Percentiles rank a stretch among this genome's conserved stretches.
phyloP scores from a whole-genome alignment of 64 coral and sea anemone species.

The Astreopora myriophthalma region DNA sequence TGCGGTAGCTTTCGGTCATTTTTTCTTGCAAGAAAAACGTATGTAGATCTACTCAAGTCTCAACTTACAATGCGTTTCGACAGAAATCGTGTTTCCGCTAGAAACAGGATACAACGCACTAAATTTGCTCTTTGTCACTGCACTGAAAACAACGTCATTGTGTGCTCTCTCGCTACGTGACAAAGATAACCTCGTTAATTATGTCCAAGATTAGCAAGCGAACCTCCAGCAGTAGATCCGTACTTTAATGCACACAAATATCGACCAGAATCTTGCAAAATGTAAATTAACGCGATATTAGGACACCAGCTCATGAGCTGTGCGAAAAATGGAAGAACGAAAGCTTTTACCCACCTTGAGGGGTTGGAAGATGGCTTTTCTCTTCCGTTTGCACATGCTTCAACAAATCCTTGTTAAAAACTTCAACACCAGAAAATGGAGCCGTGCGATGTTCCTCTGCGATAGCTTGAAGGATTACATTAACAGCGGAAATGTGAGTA shows the following conservation, averaged over 20 bases:
- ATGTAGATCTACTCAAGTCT: neutral
- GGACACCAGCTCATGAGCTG: too few relatives aligned
- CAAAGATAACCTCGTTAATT: neutral
- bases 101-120: neutral
- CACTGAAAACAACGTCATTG: neutral
- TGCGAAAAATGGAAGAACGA: neutral
- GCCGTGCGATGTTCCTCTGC: slow-evolving; percentile 60
- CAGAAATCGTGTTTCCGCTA: neutral
- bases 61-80: neutral
- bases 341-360: slow-evolving; percentile 46
- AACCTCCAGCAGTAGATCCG: neutral
- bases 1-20: neutral
- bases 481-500: neutral
- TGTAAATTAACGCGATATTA: too few relatives aligned
- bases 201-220: neutral
- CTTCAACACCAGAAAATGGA: slow-evolving; percentile 76
- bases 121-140: too few relatives aligned
- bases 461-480: slow-evolving; percentile 17
- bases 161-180: neutral
- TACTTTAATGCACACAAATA: too few relatives aligned
- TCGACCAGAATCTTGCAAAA: too few relatives aligned
- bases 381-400: slow-evolving; percentile 67
- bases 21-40: neutral
- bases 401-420: slow-evolving; percentile 54
- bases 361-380: slow-evolving; percentile 50